Evolutionary conservation across 2,797 vertebrate species (phyloP).

Genomic region (Pangasius mekongensis): DNA sequence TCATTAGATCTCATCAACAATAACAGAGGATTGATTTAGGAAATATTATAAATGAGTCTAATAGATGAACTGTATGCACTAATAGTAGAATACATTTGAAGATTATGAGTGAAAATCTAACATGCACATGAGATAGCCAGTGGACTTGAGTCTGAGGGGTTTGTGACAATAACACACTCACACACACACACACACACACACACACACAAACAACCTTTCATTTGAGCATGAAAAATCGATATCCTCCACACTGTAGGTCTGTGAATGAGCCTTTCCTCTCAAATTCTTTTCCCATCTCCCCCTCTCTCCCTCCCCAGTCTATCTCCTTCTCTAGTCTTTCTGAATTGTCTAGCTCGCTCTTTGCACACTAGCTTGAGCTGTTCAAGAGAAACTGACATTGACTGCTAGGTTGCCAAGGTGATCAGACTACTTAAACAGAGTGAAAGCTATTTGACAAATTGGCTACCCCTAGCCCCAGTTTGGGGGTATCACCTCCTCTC

Average conservation of each 20-base stretch:
- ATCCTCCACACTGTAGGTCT: conserved; percentile 44
- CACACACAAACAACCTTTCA: conserved; percentile 14
- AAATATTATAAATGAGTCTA: neutral
- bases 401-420: conserved; percentile 80
- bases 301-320: neutral
- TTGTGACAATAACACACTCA: conserved; percentile 14
- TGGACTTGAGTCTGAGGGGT: neutral
- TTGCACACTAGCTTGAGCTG: conserved; percentile 14
- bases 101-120: neutral
- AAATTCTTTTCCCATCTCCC: conserved; percentile 36
- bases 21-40: neutral
- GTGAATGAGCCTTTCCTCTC: conserved; percentile 50
- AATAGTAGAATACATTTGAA: neutral
- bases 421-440: conserved; percentile 75
- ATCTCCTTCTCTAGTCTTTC: conserved; percentile 8
- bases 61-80: neutral
- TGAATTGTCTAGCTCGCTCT: conserved; percentile 31
- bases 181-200: conserved; percentile 2
- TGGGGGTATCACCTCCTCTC: conserved; percentile 42
- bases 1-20: neutral
- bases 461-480: conserved; percentile 66
- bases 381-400: conserved; percentile 77
- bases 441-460: conserved; percentile 86
- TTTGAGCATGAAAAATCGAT: conserved; percentile 52
- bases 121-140: neutral